phyloP scores from a whole-genome alignment of 2,797 vertebrate genomes.

The Bradypus variegatus region DNA sequence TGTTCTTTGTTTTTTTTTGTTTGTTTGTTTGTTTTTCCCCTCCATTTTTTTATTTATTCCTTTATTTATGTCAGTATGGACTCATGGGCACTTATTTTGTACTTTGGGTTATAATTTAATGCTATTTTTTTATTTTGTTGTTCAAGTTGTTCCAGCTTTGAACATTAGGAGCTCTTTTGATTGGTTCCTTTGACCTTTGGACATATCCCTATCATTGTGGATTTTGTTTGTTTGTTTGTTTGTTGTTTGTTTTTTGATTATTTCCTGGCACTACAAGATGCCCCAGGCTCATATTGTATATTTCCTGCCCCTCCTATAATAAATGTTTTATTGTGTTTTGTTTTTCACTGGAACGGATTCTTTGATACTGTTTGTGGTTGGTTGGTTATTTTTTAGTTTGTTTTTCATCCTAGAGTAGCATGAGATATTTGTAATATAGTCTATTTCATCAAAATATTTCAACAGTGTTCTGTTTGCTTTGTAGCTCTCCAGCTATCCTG shows the following conservation, averaged over 20 bases:
- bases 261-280: background rate
- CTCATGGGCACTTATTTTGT: background rate
- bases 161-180: background rate
- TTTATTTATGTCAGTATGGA: background rate
- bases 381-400: background rate
- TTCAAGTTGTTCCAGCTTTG: background rate
- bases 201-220: background rate
- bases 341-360: background rate
- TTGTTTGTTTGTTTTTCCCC: no score
- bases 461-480: constrained; percentile 62
- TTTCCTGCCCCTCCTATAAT: background rate
- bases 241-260: background rate
- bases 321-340: background rate
- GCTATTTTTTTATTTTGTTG: background rate
- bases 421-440: constrained; percentile 56
- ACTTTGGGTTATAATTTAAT: constrained; percentile 14
- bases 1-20: no score
- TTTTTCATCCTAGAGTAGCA: constrained; percentile 43
- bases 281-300: background rate
- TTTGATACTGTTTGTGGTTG: background rate
- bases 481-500: constrained; percentile 53
- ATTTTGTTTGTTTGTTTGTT: background rate
- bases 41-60: background rate
- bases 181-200: background rate
- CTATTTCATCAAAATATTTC: constrained; percentile 70